Base-by-base conservation (phyloP, 2,888 invertebrate species). In the Lepidocyrtoides sp. region DNA sequence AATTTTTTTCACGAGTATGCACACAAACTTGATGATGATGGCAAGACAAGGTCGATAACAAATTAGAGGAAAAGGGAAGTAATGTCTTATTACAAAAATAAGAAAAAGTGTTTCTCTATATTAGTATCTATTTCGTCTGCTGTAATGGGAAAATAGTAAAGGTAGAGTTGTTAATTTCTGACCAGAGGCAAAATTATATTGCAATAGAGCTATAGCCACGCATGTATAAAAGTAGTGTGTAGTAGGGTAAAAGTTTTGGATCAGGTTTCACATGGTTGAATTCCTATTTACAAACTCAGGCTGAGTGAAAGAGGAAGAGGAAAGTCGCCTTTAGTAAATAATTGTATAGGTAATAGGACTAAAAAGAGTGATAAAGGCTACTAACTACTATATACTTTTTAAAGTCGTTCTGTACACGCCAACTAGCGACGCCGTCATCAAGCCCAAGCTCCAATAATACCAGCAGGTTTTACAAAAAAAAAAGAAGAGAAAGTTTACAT, bases 161-260 rank as follows among this genome's bases (percentile, higher is more conserved):
- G 20, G 69, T 17, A 41, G 20, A 41, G 41, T 41, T 72, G 29
- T 48, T 1, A 8, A 14, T 20, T 41, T 72, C 14, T 72, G 41
- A 23, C 69, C 41, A 5, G 41, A 0, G 69, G 69, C 69, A 12
- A 72, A 72, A 72, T 75, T 48, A 48, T 75, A 23, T 7, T 75
- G 48, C 14, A 63, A 63, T 63, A 29, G 10, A 63, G 29, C 29
- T 14, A 0, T 23, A 26, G 4, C 14, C 36, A 14, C 14, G 29
- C 32, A 60, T 12, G 26, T 12, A 26, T 14, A 23, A 57, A 26
- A 60, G 26, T 60, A 36, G 8, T 48, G 48, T 54, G 54, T 12
- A 60, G 10, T 20, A 14, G 14, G 36, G n/a, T 36, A 41, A 41
- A 72, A 72, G 20, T 41, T 8, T 60, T 20, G 17, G 69, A 72